Conservation (phyloP, 2,888 invertebrate species). For the Cecidostiba fungosa region DNA sequence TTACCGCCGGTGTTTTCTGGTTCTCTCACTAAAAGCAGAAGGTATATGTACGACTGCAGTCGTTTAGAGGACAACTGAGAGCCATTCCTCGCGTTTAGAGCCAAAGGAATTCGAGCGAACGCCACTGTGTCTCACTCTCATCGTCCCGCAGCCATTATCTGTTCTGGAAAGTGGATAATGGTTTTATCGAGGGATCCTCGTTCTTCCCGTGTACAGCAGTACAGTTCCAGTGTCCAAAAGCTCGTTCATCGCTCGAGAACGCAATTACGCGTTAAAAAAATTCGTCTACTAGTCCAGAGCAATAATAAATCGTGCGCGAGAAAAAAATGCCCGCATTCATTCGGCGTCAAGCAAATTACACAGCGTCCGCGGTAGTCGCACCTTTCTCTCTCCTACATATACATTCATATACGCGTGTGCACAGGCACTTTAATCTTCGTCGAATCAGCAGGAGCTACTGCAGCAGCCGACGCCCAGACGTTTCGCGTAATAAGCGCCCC, state of each 20-base stretch:
- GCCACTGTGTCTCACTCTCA: slow-evolving; percentile 28
- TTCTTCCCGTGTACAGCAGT: neutral
- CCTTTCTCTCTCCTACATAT: neutral
- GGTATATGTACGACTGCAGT: neutral
- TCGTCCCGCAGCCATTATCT: slow-evolving; percentile 41
- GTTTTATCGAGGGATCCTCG: slow-evolving; percentile 18
- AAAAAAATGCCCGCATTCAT: neutral
- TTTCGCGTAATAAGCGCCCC: slow-evolving; percentile 35
- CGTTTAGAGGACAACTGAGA: slow-evolving; percentile 33
- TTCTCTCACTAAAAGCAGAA: slow-evolving; percentile 7
- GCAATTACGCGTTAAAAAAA: slow-evolving; percentile 7
- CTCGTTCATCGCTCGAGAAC: neutral
- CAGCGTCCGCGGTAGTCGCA: slow-evolving; percentile 4
- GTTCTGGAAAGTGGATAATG: slow-evolving; percentile 25
- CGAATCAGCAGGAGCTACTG: slow-evolving; percentile 20
- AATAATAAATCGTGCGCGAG: neutral
- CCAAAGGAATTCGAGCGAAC: slow-evolving; percentile 13
- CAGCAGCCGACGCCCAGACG: neutral
- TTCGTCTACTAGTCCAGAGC: neutral
- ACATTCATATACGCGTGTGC: neutral
- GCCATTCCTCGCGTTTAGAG: slow-evolving; percentile 41
- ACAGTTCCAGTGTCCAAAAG: neutral
- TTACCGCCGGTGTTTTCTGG: slow-evolving; percentile 4
- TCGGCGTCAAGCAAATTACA: slow-evolving; percentile 30
- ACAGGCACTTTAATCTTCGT: slow-evolving; percentile 41